Conservation (phyloP, 2,888 invertebrate species). For the Linnaemya vulpina region DNA sequence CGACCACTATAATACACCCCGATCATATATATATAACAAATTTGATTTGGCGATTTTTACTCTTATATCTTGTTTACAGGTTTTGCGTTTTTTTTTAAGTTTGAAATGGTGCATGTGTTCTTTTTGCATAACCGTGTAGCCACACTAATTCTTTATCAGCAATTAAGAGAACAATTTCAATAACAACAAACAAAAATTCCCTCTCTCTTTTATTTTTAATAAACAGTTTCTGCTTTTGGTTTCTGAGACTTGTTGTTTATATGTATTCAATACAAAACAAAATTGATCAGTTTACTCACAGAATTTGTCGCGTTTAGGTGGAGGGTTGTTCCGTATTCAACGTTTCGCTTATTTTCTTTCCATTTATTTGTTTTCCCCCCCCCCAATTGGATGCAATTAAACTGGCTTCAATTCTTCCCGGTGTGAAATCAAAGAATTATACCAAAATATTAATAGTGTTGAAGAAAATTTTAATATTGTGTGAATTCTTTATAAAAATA, state of each 20-base stretch:
- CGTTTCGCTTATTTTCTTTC: not conserved
- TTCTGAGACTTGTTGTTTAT: constrained; percentile 38
- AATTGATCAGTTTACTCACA: constrained; percentile 74
- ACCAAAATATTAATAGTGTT: constrained; percentile 35
- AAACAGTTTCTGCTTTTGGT: constrained; percentile 1
- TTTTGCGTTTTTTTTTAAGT: too few relatives aligned
- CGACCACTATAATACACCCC: too few relatives aligned
- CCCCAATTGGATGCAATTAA: not conserved
- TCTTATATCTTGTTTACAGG: too few relatives aligned
- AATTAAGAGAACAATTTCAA: constrained; percentile 10
- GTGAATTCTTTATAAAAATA: constrained; percentile 46
- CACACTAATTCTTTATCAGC: not conserved
- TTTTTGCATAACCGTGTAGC: too few relatives aligned
- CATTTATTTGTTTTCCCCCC: not conserved
- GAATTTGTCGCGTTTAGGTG: constrained; percentile 74
- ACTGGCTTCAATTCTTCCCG: constrained; percentile 44
- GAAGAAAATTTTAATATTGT: constrained; percentile 11
- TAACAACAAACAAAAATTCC: not conserved
- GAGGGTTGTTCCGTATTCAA: constrained; percentile 27
- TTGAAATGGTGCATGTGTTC: too few relatives aligned
- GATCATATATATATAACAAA: too few relatives aligned
- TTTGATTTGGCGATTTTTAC: too few relatives aligned
- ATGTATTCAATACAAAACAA: constrained; percentile 44
- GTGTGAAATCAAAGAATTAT: constrained; percentile 41
- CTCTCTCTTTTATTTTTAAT: constrained; percentile 22